These are phyloP conservation scores for Pseudolycoriella hygida DNA, from an alignment of 2,888 invertebrate species.

Conservation along the genomic window DNA sequence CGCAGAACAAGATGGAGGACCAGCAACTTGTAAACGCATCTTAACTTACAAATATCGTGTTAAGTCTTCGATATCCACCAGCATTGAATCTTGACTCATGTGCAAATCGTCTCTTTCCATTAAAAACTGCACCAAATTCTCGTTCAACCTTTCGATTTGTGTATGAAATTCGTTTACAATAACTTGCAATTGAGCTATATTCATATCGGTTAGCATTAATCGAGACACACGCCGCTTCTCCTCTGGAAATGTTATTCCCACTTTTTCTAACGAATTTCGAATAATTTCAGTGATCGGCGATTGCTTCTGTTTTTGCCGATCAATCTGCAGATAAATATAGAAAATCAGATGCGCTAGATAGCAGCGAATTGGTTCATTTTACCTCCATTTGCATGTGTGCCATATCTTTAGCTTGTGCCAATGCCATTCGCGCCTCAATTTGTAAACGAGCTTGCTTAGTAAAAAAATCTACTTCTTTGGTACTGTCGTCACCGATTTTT, in stretches of 20 bases:
- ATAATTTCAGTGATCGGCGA: slow-evolving; percentile 80
- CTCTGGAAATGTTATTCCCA: slow-evolving; percentile 66
- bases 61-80: slow-evolving; percentile 92
- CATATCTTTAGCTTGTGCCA: slow-evolving; percentile 81
- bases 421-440: slow-evolving; percentile 71
- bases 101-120: slow-evolving; percentile 89
- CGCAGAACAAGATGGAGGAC: no score
- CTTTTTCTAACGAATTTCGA: slow-evolving; percentile 58
- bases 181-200: slow-evolving; percentile 78
- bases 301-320: slow-evolving; percentile 49
- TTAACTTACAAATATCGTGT: slow-evolving; percentile 67
- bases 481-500: slow-evolving; percentile 33
- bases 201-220: slow-evolving; percentile 79
- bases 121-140: slow-evolving; percentile 71
- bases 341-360: slow-evolving; percentile 16
- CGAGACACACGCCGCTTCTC: slow-evolving; percentile 69
- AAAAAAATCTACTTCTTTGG: slow-evolving; percentile 60
- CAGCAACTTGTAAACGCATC: background rate
- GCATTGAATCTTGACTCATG: slow-evolving; percentile 96
- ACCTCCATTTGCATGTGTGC: slow-evolving; percentile 84
- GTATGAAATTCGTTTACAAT: slow-evolving; percentile 89
- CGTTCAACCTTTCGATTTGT: slow-evolving; percentile 84
- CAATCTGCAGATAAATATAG: slow-evolving; percentile 22
- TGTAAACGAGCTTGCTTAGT: slow-evolving; percentile 65
- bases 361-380: slow-evolving; percentile 10